These are phyloP conservation scores for Rhopalosiphum nymphaeae DNA, from an alignment of 2,888 invertebrate species.

Conservation along the genomic window DNA sequence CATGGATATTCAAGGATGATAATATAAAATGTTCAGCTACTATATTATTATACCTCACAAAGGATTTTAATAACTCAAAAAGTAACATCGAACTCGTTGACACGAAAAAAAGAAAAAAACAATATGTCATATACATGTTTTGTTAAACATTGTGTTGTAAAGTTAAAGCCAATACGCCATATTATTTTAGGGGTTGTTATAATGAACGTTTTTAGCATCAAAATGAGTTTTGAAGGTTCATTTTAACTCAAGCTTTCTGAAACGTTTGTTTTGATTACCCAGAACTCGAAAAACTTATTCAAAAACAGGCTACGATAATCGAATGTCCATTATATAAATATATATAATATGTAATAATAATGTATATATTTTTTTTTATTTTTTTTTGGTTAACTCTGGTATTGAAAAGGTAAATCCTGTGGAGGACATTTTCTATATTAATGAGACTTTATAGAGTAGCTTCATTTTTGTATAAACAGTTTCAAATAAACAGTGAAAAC, in stretches of 20 bases:
- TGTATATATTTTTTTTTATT: background rate
- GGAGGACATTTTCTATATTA: background rate
- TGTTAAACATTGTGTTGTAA: slow-evolving; percentile 1
- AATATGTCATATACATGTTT: background rate
- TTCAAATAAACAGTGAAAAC: background rate
- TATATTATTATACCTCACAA: background rate
- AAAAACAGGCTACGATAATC: background rate
- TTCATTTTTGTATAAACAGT: no score
- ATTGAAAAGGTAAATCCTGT: slow-evolving; percentile 8
- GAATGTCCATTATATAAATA: background rate
- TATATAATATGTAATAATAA: background rate
- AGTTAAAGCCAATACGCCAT: background rate
- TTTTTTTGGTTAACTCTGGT: background rate
- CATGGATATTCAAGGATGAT: background rate
- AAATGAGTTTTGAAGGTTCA: background rate
- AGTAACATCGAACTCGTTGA: slow-evolving; percentile 30
- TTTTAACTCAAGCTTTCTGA: background rate
- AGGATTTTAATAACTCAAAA: slow-evolving; percentile 36
- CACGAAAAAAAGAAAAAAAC: background rate
- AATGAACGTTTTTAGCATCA: background rate
- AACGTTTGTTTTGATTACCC: background rate
- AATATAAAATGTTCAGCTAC: background rate
- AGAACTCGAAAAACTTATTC: background rate
- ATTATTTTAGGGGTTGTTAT: background rate
- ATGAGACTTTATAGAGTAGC: background rate